Base-by-base conservation (phyloP, 2,888 invertebrate species). In the Coelogynopora nodosa region DNA sequence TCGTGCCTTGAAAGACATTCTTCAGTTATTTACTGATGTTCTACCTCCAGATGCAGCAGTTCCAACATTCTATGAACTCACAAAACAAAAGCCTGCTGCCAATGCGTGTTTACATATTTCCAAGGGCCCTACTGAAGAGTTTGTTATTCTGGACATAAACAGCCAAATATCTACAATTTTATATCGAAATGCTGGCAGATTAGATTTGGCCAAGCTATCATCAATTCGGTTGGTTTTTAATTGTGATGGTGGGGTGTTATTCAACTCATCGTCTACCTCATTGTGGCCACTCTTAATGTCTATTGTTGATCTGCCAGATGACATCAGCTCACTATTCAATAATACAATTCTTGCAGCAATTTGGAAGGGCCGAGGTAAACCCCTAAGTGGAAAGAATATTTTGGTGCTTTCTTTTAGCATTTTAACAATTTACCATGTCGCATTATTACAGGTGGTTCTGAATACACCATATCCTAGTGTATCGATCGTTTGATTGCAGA, bases 1-100 rank as follows among this genome's bases (percentile, higher is more conserved):
- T 74, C 74, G 74, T 74, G 74, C 74, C 74, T 26, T 74, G 23
- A 74, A 74, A 23, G 74, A 26, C 2, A 74, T 74, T 74, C 74
- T 74, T 74, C 74, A 74, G 74, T 26, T 74, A 74, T 74, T 74
- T 74, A 23, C 23, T 74, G 74, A 74, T 74, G 74, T 74, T 74
- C 27, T 74, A 74, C 74, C 49, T 49, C 49, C 49, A 49, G 49
- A 49, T 49, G 49, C 49, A 49, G 49, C 18, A 10, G 49, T 49
- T 49, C 49, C 49, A 49, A 49, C 49, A 49, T 49, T 49, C 49
- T 49, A 49, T 49, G 49, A 49, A 49, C 49, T 49, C 18, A 49
- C 49, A 49, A 49, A 49, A 49, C 5, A 49, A 49, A 49, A 49
- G 18, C 49, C 49, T 49, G 49, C 49, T 49, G 49, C 49, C 49